Conservation (phyloP, 2,888 invertebrate species). For the Pandemis corylana region DNA sequence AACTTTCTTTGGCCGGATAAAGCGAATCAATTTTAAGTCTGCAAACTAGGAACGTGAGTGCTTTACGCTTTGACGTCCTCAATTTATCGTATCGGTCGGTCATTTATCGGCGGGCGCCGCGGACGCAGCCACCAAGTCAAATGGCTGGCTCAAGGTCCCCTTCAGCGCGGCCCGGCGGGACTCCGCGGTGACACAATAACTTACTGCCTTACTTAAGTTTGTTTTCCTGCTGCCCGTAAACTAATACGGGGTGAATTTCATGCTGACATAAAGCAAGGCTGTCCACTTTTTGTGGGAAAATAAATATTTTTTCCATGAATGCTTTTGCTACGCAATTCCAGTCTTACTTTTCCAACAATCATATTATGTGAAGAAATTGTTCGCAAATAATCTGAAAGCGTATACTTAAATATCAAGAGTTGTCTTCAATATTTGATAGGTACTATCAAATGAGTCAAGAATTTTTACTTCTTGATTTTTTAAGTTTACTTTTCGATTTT, state of each 20-base stretch:
- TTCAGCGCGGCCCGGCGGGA: conserved; percentile 22
- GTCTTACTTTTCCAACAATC: not conserved
- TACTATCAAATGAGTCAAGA: too few species aligned
- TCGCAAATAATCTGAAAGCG: not conserved
- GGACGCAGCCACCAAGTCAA: conserved; percentile 29
- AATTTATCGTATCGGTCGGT: conserved; percentile 36
- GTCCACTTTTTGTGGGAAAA: not conserved
- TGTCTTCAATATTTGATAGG: too few species aligned
- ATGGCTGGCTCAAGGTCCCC: conserved; percentile 20
- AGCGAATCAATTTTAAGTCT: conserved; percentile 34
- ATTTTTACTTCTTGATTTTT: too few species aligned
- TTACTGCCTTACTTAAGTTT: conserved; percentile 29
- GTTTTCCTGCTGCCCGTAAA: conserved; percentile 15
- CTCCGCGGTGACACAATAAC: conserved; percentile 33
- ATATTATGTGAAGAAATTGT: not conserved
- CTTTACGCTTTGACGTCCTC: conserved; percentile 30
- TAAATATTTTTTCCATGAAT: not conserved
- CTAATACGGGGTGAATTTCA: conserved; percentile 9
- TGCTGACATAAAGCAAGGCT: not conserved
- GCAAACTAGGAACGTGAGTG: conserved; percentile 35
- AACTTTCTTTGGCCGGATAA: conserved; percentile 20
- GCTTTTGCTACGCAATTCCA: not conserved
- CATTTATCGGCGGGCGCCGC: conserved; percentile 22
- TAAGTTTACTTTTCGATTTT: too few species aligned
- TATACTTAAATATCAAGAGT: too few species aligned